Evolutionary conservation across 2,113 vertebrate species (phyloP).

Genomic region (Mola mola): DNA sequence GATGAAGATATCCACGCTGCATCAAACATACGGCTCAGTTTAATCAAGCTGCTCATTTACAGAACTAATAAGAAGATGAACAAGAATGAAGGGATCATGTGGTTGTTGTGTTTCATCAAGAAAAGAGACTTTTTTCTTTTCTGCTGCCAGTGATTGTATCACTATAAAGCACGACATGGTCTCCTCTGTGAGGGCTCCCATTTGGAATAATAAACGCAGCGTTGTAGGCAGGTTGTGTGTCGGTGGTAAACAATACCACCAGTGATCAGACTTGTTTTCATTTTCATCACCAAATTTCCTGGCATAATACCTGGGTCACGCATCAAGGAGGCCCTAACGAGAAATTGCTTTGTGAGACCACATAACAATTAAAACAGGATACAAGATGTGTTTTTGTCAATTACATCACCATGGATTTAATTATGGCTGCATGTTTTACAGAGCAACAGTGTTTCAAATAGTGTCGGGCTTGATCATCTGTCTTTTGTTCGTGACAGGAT

Average conservation of each 20-base stretch:
- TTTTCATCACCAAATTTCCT: constrained; percentile 62
- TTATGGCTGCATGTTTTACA: constrained; percentile 60
- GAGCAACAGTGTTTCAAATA: constrained; percentile 32
- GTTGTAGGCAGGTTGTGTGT: constrained; percentile 8
- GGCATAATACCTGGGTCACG: constrained; percentile 65
- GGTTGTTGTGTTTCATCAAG: constrained; percentile 37
- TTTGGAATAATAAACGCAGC: constrained; percentile 12
- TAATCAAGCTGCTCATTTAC: constrained; percentile 57
- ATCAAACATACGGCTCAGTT: constrained; percentile 29
- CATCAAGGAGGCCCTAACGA: constrained; percentile 58
- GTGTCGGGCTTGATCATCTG: constrained; percentile 30
- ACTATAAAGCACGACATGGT: constrained; percentile 3
- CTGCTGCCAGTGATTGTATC: constrained; percentile 20
- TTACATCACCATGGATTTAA: constrained; percentile 77
- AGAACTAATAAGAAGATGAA: constrained; percentile 59
- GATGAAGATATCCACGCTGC: constrained; percentile 39
- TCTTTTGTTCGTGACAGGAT: constrained; percentile 49
- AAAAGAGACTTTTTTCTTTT: constrained; percentile 20
- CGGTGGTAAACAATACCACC: constrained; percentile 29
- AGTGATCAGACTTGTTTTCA: constrained; percentile 51
- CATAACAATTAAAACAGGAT: constrained; percentile 75
- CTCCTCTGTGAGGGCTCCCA: not conserved
- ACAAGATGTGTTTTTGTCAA: constrained; percentile 60
- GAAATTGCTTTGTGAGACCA: constrained; percentile 61
- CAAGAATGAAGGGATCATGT: constrained; percentile 42